These are phyloP conservation scores for Celastrina argiolus DNA, from an alignment of 2,888 invertebrate species.

Conservation along the genomic window DNA sequence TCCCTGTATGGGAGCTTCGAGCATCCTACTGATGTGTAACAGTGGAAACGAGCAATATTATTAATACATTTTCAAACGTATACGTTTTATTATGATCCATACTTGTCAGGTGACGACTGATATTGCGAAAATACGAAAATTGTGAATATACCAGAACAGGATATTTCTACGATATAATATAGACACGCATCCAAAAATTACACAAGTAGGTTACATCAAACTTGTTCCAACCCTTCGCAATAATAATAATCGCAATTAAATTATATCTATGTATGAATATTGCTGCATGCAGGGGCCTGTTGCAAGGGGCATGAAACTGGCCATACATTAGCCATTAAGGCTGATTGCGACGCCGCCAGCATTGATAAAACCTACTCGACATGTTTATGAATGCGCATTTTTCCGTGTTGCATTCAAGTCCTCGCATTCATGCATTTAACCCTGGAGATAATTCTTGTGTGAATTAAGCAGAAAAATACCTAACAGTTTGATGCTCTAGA, in stretches of 20 bases:
- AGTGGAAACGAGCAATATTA: no score
- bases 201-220: neutral
- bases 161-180: neutral
- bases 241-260: slow-evolving; percentile 18
- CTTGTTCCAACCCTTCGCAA: slow-evolving; percentile 17
- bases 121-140: no score
- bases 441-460: neutral
- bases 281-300: slow-evolving; percentile 41
- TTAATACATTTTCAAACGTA: no score
- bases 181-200: no score
- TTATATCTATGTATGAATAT: slow-evolving; percentile 30
- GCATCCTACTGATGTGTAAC: neutral
- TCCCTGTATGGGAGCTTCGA: neutral
- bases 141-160: neutral
- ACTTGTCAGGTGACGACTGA: no score
- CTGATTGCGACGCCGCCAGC: slow-evolving; percentile 62
- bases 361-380: slow-evolving; percentile 53
- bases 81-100: no score
- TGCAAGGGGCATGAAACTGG: slow-evolving; percentile 45
- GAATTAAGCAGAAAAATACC: slow-evolving; percentile 1
- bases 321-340: slow-evolving; percentile 64
- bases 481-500: neutral
- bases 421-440: neutral
- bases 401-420: neutral
- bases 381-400: slow-evolving; percentile 24